Evolutionary conservation across 2,113 vertebrate species (phyloP).

Genomic region (Halcyon malimbica): DNA sequence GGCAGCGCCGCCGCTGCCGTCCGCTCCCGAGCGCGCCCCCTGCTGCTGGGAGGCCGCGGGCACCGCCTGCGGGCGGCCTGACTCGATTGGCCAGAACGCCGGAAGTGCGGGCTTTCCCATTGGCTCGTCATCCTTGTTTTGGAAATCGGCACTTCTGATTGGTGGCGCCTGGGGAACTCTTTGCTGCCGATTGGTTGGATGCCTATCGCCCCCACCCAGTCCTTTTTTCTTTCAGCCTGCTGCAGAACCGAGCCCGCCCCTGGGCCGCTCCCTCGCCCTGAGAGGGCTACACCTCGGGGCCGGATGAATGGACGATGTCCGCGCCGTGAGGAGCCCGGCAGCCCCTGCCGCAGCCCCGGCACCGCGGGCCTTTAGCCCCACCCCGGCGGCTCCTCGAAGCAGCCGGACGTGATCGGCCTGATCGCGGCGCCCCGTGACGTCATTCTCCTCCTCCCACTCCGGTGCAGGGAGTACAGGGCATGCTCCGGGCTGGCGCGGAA

Average conservation of each 20-base stretch:
- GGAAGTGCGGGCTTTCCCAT: neutral
- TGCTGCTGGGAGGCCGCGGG: constrained; percentile 60
- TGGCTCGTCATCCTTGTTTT: neutral
- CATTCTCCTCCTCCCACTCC: fast-evolving
- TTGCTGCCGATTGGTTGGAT: neutral
- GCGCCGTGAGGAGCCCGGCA: fast-evolving
- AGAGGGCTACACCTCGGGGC: fast-evolving
- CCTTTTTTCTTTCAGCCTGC: neutral
- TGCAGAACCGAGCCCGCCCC: neutral
- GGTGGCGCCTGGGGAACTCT: neutral
- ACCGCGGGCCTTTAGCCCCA: too few species aligned
- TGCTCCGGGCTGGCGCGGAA: neutral
- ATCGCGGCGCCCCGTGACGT: neutral
- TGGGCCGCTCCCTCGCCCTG: neutral
- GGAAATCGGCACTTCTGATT: neutral
- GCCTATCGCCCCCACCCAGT: neutral
- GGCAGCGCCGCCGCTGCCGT: neutral
- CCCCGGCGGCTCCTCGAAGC: neutral
- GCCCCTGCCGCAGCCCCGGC: too few species aligned
- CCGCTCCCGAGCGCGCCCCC: constrained; percentile 47
- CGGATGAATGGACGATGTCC: fast-evolving
- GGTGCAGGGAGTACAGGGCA: fast-evolving
- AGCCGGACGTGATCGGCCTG: fast-evolving
- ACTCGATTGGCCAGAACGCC: neutral
- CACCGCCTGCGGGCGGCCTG: neutral